Evolutionary conservation across 2,888 invertebrate genomes (phyloP).

Genomic region (Candidula unifasciata): DNA sequence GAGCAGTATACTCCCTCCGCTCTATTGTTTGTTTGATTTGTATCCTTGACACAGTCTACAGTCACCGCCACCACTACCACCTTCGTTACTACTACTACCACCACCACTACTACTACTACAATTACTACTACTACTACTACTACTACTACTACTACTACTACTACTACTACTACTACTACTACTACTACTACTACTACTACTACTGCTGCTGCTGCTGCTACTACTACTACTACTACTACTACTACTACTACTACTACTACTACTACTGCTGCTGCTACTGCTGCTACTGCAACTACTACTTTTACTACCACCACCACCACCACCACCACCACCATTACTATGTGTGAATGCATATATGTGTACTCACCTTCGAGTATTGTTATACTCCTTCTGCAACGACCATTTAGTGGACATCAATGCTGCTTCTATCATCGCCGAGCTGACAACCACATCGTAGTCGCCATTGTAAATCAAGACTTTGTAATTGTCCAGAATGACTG

Average conservation of each 20-base stretch:
- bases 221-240: not conserved
- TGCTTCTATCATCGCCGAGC: constrained; percentile 48
- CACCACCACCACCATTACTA: no score
- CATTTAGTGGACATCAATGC: constrained; percentile 45
- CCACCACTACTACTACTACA: no score
- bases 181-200: not conserved
- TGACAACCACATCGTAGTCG: constrained; percentile 46
- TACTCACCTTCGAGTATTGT: constrained; percentile 33
- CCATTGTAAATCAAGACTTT: constrained; percentile 50
- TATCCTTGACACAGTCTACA: no score
- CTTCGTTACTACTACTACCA: no score
- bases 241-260: not conserved
- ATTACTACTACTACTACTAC: no score
- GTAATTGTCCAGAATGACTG: constrained; percentile 40
- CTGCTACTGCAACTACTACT: not conserved
- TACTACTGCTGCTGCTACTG: constrained; percentile 7
- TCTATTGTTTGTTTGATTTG: no score
- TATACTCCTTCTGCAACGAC: constrained; percentile 37
- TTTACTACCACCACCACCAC: no score
- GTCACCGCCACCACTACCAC: no score
- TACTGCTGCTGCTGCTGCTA: not conserved
- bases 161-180: constrained; percentile 20
- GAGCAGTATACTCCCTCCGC: no score
- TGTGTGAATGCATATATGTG: no score
- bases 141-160: constrained; percentile 24